These are phyloP conservation scores for Mactra quadrangularis DNA, from an alignment of 1,140 invertebrate species.

Conservation along the genomic window DNA sequence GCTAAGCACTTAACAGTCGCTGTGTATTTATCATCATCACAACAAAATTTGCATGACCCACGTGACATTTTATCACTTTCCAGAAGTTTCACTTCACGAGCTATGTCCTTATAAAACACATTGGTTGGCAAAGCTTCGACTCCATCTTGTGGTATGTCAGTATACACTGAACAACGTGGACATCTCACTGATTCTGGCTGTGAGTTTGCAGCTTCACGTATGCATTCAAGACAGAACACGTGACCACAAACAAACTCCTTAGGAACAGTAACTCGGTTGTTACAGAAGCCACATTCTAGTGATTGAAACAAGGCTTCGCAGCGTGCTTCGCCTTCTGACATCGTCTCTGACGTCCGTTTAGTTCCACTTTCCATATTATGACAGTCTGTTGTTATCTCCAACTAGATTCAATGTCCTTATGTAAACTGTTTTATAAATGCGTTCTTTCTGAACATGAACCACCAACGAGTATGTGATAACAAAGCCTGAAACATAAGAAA, in stretches of 20 bases:
- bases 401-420: no score
- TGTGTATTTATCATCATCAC: slow-evolving; percentile 32
- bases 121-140: slow-evolving; percentile 5
- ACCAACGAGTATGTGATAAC: no score
- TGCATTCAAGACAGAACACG: slow-evolving; percentile 47
- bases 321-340: neutral
- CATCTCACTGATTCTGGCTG: neutral
- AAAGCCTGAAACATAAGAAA: no score
- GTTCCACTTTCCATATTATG: no score
- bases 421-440: no score
- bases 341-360: neutral
- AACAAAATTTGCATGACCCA: slow-evolving; percentile 56
- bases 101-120: slow-evolving; percentile 44
- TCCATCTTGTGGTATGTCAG: neutral
- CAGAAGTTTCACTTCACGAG: slow-evolving; percentile 4
- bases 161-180: slow-evolving; percentile 6
- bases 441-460: no score
- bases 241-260: slow-evolving; percentile 48
- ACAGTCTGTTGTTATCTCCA: no score
- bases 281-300: slow-evolving; percentile 41
- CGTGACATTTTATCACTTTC: slow-evolving; percentile 29
- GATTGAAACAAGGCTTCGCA: slow-evolving; percentile 19
- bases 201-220: neutral
- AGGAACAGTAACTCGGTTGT: slow-evolving; percentile 22
- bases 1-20: slow-evolving; percentile 43